phyloP scores from a whole-genome alignment of 2,888 invertebrate species.

The Charanyca ferruginea region DNA sequence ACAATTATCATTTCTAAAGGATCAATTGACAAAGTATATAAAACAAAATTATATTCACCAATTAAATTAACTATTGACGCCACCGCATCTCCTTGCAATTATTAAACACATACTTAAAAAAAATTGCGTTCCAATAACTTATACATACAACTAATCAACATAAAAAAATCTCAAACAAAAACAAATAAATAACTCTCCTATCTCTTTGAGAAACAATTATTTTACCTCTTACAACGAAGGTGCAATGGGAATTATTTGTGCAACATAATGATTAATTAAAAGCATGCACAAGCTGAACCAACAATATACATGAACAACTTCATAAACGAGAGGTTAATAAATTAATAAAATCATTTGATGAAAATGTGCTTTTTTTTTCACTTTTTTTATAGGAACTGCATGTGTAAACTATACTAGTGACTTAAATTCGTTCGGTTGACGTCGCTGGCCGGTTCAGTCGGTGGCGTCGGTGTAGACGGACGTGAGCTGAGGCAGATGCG shows the following conservation, averaged over 20 bases:
- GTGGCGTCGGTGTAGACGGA: slow-evolving; percentile 70
- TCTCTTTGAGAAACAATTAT: slow-evolving; percentile 63
- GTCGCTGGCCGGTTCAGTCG: slow-evolving; percentile 59
- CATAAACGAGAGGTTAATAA: slow-evolving; percentile 56
- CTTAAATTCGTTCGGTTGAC: slow-evolving; percentile 79
- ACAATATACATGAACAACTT: slow-evolving; percentile 63
- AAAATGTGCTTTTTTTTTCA: slow-evolving; percentile 66
- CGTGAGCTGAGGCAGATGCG: slow-evolving; percentile 64
- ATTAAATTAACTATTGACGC: slow-evolving; percentile 40
- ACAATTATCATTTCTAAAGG: slow-evolving; percentile 7
- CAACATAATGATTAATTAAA: slow-evolving; percentile 62
- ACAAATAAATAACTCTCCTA: slow-evolving; percentile 65
- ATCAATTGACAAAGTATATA: slow-evolving; percentile 10
- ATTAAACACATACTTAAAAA: slow-evolving; percentile 47
- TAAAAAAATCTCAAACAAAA: slow-evolving; percentile 68
- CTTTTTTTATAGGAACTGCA: slow-evolving; percentile 81
- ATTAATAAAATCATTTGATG: slow-evolving; percentile 51
- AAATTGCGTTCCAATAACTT: slow-evolving; percentile 61
- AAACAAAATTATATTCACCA: slow-evolving; percentile 22
- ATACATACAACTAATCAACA: slow-evolving; percentile 66
- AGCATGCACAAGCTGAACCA: slow-evolving; percentile 71
- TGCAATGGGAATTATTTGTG: slow-evolving; percentile 65
- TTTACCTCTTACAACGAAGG: slow-evolving; percentile 65
- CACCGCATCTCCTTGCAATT: slow-evolving; percentile 47
- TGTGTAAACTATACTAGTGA: slow-evolving; percentile 78